Conservation (phyloP, 1,140 invertebrate genomes). For the Drosophila lacteicornis region DNA sequence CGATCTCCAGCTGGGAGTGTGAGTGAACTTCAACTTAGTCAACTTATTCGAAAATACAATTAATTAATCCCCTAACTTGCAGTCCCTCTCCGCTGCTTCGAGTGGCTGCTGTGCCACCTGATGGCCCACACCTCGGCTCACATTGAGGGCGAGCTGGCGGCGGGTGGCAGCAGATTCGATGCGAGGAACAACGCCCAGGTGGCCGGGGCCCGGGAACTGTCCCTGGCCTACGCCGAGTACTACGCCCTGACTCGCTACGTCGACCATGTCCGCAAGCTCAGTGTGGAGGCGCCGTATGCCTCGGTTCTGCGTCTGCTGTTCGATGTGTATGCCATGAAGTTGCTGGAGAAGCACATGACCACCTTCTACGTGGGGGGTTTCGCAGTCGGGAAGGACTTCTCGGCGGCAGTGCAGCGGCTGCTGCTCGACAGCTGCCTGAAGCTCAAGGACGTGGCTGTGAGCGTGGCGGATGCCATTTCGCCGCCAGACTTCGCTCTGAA, state of each 20-base stretch:
- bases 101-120: slow-evolving; percentile 94
- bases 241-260: slow-evolving; percentile 87
- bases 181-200: slow-evolving; percentile 93
- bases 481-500: slow-evolving; percentile 95
- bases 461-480: slow-evolving; percentile 93
- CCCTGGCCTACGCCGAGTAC: slow-evolving; percentile 91
- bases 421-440: slow-evolving; percentile 89
- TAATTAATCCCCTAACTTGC: slow-evolving; percentile 67
- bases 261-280: slow-evolving; percentile 85
- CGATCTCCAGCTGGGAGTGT: slow-evolving; percentile 86
- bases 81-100: slow-evolving; percentile 91
- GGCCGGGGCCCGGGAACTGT: slow-evolving; percentile 90
- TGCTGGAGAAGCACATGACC: slow-evolving; percentile 90
- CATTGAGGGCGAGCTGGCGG: slow-evolving; percentile 86
- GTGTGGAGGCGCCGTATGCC: slow-evolving; percentile 85
- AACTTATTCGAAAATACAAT: background rate
- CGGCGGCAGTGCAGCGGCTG: slow-evolving; percentile 86
- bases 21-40: slow-evolving; percentile 67
- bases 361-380: slow-evolving; percentile 92
- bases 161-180: slow-evolving; percentile 89
- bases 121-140: slow-evolving; percentile 89
- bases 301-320: slow-evolving; percentile 89
- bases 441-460: slow-evolving; percentile 91
- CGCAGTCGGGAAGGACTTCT: slow-evolving; percentile 86
- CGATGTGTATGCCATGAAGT: slow-evolving; percentile 90